Conservation (phyloP, 2,888 invertebrate species). For the Schizotus pectinicornis region DNA sequence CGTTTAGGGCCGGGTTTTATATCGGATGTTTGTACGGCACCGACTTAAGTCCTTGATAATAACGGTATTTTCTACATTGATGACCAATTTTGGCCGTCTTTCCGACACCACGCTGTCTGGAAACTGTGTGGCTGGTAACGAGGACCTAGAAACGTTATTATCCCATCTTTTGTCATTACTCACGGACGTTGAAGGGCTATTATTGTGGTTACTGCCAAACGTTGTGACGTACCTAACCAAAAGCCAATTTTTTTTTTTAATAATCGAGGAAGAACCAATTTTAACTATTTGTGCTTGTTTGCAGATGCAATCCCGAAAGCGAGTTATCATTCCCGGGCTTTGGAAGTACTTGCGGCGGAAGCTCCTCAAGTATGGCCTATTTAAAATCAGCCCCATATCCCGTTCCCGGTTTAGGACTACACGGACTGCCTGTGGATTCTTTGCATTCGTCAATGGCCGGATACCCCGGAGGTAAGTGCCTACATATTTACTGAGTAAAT, state of each 20-base stretch:
- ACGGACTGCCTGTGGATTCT: conserved; percentile 68
- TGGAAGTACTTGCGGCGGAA: conserved; percentile 63
- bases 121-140: background rate
- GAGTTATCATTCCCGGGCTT: conserved; percentile 67
- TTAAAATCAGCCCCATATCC: conserved; percentile 66
- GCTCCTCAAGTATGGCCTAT: conserved; percentile 64
- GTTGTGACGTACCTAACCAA: background rate
- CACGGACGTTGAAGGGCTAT: background rate
- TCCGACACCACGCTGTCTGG: conserved; percentile 43
- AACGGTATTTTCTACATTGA: conserved; percentile 49
- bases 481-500: too few relatives aligned
- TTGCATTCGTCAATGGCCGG: conserved; percentile 69
- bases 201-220: too few relatives aligned
- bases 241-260: conserved; percentile 5
- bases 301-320: conserved; percentile 64
- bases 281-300: too few relatives aligned
- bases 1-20: conserved; percentile 17
- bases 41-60: conserved; percentile 43
- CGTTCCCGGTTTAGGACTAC: conserved; percentile 63
- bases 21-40: conserved; percentile 33
- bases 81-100: conserved; percentile 40
- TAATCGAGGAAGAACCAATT: background rate
- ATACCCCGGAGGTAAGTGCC: conserved; percentile 65
- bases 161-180: background rate
- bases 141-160: conserved; percentile 1